Base-by-base conservation (phyloP, 2,888 invertebrate genomes). In the Drosophila colorata region DNA sequence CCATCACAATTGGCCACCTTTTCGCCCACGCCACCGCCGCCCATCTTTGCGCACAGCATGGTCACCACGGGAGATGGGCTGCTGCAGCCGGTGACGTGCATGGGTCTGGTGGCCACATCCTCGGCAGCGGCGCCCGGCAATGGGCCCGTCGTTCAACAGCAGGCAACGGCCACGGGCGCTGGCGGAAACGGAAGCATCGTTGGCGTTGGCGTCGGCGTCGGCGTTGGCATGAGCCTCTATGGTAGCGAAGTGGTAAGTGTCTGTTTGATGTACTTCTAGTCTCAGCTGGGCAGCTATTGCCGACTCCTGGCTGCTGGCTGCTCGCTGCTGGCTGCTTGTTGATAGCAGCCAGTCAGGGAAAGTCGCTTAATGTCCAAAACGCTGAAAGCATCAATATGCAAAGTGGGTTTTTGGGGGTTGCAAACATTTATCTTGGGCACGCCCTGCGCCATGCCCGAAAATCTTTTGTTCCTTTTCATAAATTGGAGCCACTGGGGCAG, bases 1-100 rank as follows among this genome's bases (percentile, higher is more conserved):
- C 92, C 92, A 85, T 91, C 92, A 83, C 92, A 92, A 87, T 80
- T 92, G 90, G 91, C 91, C 80, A 92, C 92, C 76, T 92, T 92
- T 78, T 90, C 92, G 66, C 81, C 91, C 69, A 87, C 92, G 71
- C 91, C 92, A 63, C 90, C 91, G 56, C 84, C 84, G 37, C 90
- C 91, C 61, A 88, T 92, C 77, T 92, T 92, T 71, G 90, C 92
- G 59, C 92, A 92, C 72, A 92, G 92, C 86, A 81, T 91, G 78
- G 87, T 92, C 51, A 83, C 81, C 72, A 90, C 89, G 51, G 84
- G 88, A 69, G 87, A 84, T 72, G 90, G 89, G 6, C 77, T 91
- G 48, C 69, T 91, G 74, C 90, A 90, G 76, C 79, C 90, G 23
- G 87, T 81, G 58, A 83, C 88, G 51, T 90, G 88, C 78, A 89